Evolutionary conservation across 1,140 invertebrate genomes (phyloP), one percentile per base, ranked within the genome.

Genomic region (Drosophila burlai): DNA sequence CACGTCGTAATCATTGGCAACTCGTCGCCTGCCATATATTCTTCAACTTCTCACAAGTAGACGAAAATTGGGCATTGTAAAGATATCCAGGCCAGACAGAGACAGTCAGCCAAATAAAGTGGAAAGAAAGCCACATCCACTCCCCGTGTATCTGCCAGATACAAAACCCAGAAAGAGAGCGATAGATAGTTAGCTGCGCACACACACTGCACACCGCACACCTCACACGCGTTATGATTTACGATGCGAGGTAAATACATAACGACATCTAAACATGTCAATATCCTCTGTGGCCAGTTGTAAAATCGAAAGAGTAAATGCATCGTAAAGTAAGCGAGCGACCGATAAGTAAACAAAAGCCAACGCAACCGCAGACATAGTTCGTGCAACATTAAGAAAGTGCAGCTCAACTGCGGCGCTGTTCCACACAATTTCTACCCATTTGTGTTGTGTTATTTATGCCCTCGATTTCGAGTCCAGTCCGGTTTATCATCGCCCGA

Each of bases 261-360:
- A 89, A 90, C 84, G 84, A 89, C 84, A 89, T 90, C 85, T 90
- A 89, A 89, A 90, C 85, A 89, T 89, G 84, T 90, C 84, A 89
- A 84, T 89, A 90, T 89, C 78, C 84, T 90, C 84, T 52, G 71
- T 61, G 78, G 68, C 85, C 74, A 69, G 84, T 87, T 87, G 85
- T 87, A 90, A 87, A 89, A 66, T 81, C 83, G 81, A 89, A 90
- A 90, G 84, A 81, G 84, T 90, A 90, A 89, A 89, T 81, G 84
- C 89, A 81, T 89, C 84, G 66, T 89, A 89, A 89, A 89, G 63
- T 52, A 69, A 67, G 66, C 81, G 61, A 59, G 42, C 73, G 67
- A 81, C 74, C 82, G 83, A 89, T 89, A 89, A 84, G 84, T 89
- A 83, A 83, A 81, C 79, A 84, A 81, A 76, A 46, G 62, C 61